A percentile compares a stretch with the other conserved stretches of the same genome.
These are phyloP conservation scores for Brenthis daphne DNA, from an alignment of 2,888 invertebrate genomes.

Conservation along the genomic window DNA sequence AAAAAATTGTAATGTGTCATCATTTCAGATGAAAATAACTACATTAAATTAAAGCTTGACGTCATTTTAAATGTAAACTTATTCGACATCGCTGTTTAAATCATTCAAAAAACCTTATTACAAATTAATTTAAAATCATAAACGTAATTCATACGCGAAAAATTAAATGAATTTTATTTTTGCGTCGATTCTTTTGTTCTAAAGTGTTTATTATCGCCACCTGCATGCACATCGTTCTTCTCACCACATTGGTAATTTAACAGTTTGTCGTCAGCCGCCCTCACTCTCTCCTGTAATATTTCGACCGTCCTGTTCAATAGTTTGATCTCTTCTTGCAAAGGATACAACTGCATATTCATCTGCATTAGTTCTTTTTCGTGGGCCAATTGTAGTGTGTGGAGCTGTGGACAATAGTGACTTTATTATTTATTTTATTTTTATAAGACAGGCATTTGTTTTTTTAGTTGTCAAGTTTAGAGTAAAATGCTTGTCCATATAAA, in stretches of 20 bases:
- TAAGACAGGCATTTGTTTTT: background rate
- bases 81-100: too few relatives aligned
- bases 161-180: background rate
- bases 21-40: too few relatives aligned
- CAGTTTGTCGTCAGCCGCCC: constrained; percentile 65
- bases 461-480: too few relatives aligned
- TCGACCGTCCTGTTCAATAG: constrained; percentile 82
- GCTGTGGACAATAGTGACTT: constrained; percentile 68
- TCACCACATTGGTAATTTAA: constrained; percentile 58
- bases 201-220: constrained; percentile 56
- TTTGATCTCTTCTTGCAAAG: constrained; percentile 83
- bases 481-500: too few relatives aligned
- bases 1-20: too few relatives aligned
- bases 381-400: constrained; percentile 88
- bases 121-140: too few relatives aligned
- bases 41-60: too few relatives aligned
- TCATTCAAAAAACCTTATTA: too few relatives aligned
- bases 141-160: background rate
- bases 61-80: too few relatives aligned
- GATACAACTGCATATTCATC: constrained; percentile 83
- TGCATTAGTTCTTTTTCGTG: constrained; percentile 87
- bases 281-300: constrained; percentile 67
- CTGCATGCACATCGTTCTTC: constrained; percentile 58
- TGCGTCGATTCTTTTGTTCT: background rate
- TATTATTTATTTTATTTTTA: background rate